Percentiles rank a stretch among this genome's conserved stretches.
Conservation (phyloP, 2,113 vertebrate genomes). For the Anser cygnoides region DNA sequence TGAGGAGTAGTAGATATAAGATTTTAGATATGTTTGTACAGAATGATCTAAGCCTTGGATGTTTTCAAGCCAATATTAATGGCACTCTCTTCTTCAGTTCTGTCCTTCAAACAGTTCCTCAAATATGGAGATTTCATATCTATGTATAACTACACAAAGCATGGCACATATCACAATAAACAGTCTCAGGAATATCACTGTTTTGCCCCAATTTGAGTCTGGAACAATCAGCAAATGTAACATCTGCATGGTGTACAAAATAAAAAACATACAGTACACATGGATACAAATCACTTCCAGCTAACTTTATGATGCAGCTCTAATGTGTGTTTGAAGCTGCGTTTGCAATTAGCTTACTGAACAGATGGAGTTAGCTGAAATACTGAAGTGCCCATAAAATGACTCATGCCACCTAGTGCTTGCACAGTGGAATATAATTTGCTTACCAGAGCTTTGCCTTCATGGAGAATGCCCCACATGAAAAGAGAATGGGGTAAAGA, state of each 20-base stretch:
- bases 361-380: slow-evolving; percentile 33
- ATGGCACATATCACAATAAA: background rate
- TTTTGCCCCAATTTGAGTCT: background rate
- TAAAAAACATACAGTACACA: background rate
- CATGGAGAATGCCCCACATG: background rate
- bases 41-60: background rate
- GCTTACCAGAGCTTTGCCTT: background rate
- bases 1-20: background rate
- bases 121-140: background rate
- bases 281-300: slow-evolving; percentile 1
- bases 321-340: background rate
- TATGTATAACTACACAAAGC: background rate
- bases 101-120: background rate
- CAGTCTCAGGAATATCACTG: background rate
- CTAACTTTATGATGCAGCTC: slow-evolving; percentile 13
- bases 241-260: background rate
- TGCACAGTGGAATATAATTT: background rate
- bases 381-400: slow-evolving; percentile 5
- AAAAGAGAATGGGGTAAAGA: background rate
- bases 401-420: background rate
- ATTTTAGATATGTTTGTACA: background rate
- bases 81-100: background rate
- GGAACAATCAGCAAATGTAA: background rate
- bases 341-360: slow-evolving; percentile 21
- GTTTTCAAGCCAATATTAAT: background rate